These are phyloP conservation scores for Whitmania pigra DNA, from an alignment of 1,140 invertebrate genomes.

Conservation along the genomic window DNA sequence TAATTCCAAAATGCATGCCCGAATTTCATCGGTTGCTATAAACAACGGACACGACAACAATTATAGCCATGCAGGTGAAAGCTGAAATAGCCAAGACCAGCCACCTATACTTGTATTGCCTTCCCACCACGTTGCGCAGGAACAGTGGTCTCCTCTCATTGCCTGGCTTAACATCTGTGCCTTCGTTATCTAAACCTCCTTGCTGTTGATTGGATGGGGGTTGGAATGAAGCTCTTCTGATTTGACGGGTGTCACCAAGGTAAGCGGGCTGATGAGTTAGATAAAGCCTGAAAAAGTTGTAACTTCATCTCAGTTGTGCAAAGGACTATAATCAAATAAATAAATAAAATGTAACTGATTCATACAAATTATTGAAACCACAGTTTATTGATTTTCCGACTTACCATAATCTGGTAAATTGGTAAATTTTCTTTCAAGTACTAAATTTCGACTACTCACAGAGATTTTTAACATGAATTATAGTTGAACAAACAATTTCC, in stretches of 20 bases:
- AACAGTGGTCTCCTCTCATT: constrained; percentile 18
- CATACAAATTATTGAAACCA: no score
- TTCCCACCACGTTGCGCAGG: constrained; percentile 11
- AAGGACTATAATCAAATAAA: no score
- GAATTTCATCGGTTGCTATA: constrained; percentile 20
- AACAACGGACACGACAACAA: constrained; percentile 20
- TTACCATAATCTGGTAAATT: no score
- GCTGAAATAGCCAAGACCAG: constrained; percentile 15
- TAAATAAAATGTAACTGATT: no score
- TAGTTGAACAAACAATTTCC: no score
- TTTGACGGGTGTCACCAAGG: background rate
- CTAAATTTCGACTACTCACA: no score
- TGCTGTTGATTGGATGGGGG: constrained; percentile 4
- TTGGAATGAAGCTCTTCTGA: constrained; percentile 9
- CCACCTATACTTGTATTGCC: constrained; percentile 16
- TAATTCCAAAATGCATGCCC: no score
- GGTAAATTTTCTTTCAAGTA: no score
- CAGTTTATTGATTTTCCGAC: no score
- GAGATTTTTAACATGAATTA: no score
- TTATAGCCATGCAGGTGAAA: constrained; percentile 23
- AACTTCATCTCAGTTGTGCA: no score
- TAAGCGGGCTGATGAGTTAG: background rate
- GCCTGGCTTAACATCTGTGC: background rate
- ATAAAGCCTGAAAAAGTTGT: constrained; percentile 10
- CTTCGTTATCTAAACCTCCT: constrained; percentile 5